Conservation (phyloP, 1,140 invertebrate species). For the Drosophila sulfurigaster region DNA sequence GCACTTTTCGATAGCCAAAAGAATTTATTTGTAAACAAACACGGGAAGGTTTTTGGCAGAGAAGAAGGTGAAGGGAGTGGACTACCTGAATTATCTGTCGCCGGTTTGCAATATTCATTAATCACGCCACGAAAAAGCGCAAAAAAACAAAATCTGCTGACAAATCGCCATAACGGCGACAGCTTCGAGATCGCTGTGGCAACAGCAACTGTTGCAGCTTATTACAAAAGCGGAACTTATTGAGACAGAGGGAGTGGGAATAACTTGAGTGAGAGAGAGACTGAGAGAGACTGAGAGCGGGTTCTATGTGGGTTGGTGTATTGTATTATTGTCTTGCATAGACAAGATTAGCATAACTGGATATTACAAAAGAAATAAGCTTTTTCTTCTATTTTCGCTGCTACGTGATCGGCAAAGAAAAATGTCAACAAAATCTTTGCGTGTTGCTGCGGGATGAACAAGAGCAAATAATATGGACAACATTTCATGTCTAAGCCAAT, state of each 20-base stretch:
- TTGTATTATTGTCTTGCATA: slow-evolving; percentile 13
- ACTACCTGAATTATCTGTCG: slow-evolving; percentile 61
- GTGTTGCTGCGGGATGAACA: neutral
- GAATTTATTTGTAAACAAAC: slow-evolving; percentile 58
- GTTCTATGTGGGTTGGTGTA: slow-evolving; percentile 42
- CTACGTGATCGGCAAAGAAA: slow-evolving; percentile 24
- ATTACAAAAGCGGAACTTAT: slow-evolving; percentile 77
- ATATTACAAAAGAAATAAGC: slow-evolving; percentile 37
- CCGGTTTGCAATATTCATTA: slow-evolving; percentile 73
- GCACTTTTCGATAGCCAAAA: slow-evolving; percentile 42
- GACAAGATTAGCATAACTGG: slow-evolving; percentile 47
- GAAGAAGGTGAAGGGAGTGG: neutral
- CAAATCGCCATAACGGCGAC: slow-evolving; percentile 73
- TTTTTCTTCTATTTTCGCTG: neutral
- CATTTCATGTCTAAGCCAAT: neutral
- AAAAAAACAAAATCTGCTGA: slow-evolving; percentile 49
- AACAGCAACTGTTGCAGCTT: slow-evolving; percentile 45
- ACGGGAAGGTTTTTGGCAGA: neutral
- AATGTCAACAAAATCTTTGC: slow-evolving; percentile 3
- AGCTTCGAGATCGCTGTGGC: slow-evolving; percentile 22
- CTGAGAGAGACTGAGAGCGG: neutral
- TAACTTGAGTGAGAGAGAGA: neutral
- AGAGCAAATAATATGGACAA: too few relatives aligned
- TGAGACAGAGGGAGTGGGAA: slow-evolving; percentile 16
- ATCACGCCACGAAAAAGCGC: slow-evolving; percentile 56